These are phyloP conservation scores for Anabacerthia variegaticeps DNA, from an alignment of 2,797 vertebrate species.

Conservation along the genomic window DNA sequence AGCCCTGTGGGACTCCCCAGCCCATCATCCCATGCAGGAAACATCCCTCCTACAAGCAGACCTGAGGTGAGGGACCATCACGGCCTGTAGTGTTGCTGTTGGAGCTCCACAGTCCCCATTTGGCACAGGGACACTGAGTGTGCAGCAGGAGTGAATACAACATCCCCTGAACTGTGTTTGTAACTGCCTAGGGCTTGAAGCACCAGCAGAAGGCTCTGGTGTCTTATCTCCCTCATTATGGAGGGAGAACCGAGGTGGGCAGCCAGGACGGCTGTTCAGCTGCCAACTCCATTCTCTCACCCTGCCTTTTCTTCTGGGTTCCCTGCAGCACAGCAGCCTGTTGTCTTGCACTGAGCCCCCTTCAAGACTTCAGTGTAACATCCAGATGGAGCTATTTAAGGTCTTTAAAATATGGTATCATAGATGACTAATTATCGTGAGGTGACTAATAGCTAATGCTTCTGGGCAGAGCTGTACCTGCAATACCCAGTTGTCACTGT, in stretches of 20 bases:
- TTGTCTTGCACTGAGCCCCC: not conserved
- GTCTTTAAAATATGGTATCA: not conserved
- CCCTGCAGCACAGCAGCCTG: accelerated
- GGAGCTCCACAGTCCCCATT: accelerated
- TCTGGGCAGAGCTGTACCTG: constrained; percentile 43
- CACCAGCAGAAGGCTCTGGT: not conserved
- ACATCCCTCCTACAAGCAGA: not conserved
- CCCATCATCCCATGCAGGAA: not conserved
- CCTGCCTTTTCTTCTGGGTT: not conserved
- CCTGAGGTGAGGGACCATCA: not conserved
- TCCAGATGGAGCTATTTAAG: not conserved
- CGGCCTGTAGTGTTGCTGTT: accelerated
- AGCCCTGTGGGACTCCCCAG: not conserved
- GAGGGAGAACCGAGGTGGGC: not conserved
- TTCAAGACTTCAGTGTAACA: not conserved
- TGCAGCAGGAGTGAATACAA: not conserved
- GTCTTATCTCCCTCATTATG: not conserved
- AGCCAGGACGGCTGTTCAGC: accelerated
- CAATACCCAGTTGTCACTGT: not conserved
- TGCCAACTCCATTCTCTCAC: not conserved
- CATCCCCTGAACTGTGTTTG: not conserved
- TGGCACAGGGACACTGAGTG: accelerated
- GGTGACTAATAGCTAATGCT: constrained; percentile 29
- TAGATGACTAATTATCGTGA: constrained; percentile 1
- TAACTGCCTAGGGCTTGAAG: not conserved